Conservation (phyloP, 2,888 invertebrate species). For the Alsophila aescularia region DNA sequence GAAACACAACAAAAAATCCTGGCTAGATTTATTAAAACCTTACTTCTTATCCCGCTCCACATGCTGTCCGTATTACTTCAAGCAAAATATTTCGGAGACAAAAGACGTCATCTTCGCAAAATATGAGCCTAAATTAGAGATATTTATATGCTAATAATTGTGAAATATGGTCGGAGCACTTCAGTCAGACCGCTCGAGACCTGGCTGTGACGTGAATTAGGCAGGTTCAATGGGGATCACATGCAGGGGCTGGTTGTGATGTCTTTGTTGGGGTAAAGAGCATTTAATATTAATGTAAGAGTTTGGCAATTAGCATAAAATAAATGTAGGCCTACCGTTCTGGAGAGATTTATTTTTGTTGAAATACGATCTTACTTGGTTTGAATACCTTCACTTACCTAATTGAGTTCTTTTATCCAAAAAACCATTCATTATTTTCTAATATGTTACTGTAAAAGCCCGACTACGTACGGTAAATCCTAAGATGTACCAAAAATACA, state of each 20-base stretch:
- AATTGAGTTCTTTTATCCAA: no score
- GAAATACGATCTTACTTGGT: no score
- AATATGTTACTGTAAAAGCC: no score
- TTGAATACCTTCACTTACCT: no score
- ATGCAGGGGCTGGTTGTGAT: constrained; percentile 1
- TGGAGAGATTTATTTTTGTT: no score
- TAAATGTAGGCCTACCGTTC: no score
- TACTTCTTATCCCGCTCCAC: neutral
- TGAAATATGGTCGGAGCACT: constrained; percentile 17
- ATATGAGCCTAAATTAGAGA: constrained; percentile 14
- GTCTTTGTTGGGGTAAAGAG: constrained; percentile 4
- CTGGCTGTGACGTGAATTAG: constrained; percentile 26
- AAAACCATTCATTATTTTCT: no score
- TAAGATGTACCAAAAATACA: no score
- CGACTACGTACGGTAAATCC: no score
- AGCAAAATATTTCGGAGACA: constrained; percentile 7
- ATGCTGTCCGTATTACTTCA: constrained; percentile 12
- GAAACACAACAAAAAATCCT: no score
- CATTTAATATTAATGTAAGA: neutral
- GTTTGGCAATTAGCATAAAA: no score
- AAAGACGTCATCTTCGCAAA: constrained; percentile 11
- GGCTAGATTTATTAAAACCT: neutral
- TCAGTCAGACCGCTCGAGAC: constrained; percentile 13
- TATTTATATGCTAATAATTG: constrained; percentile 30
- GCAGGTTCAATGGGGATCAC: constrained; percentile 11